Percentiles rank a stretch among this genome's conserved stretches.
phyloP scores from a whole-genome alignment of 2,888 invertebrate species.

The Drosophila algonquin region DNA sequence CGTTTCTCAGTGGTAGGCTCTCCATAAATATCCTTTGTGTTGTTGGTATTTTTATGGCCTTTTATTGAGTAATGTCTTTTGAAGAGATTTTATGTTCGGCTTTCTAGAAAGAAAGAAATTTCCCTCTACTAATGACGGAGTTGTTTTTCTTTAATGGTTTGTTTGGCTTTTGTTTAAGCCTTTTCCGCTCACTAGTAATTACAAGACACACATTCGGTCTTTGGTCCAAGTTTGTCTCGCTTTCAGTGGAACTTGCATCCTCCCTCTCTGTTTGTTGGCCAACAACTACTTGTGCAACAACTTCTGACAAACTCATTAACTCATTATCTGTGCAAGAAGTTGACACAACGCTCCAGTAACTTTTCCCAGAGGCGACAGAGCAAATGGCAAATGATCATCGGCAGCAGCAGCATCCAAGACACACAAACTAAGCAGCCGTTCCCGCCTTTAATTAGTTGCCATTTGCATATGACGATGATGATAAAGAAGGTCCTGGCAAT shows the following conservation, averaged over 20 bases:
- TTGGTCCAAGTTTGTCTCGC: constrained; percentile 17
- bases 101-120: constrained; percentile 13
- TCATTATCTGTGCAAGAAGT: constrained; percentile 60
- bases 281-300: constrained; percentile 38
- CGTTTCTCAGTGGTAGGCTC: constrained; percentile 45
- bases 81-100: constrained; percentile 54
- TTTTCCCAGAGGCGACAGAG: constrained; percentile 49
- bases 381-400: constrained; percentile 35
- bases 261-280: constrained; percentile 6
- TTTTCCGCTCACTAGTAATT: neutral
- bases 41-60: constrained; percentile 34
- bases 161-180: neutral
- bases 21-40: constrained; percentile 41
- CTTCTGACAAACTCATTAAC: constrained; percentile 57
- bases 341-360: constrained; percentile 55
- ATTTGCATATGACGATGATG: constrained; percentile 61
- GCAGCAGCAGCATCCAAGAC: constrained; percentile 5
- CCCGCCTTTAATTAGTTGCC: constrained; percentile 69
- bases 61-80: constrained; percentile 28
- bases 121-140: neutral
- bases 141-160: neutral
- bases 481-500: constrained; percentile 11
- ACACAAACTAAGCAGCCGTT: constrained; percentile 43
- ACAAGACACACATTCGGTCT: neutral
- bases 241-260: neutral